These are phyloP conservation scores for Harlomillsia oculata DNA, from an alignment of 1,140 invertebrate species.

Conservation along the genomic window DNA sequence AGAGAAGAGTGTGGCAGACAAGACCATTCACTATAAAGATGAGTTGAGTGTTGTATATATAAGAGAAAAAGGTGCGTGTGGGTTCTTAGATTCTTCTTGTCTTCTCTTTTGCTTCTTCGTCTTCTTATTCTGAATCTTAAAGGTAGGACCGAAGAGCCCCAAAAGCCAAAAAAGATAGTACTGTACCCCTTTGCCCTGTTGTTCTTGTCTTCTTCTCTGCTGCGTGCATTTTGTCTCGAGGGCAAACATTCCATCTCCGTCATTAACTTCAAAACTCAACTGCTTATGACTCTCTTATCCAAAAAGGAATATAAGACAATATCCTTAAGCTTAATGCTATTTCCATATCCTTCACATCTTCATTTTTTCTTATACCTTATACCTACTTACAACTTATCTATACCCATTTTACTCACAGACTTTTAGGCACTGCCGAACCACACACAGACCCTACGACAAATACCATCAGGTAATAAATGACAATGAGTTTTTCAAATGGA, in stretches of 20 bases:
- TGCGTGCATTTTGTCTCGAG: constrained; percentile 14
- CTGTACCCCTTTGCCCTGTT: neutral
- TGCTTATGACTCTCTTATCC: neutral
- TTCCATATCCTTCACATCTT: too few species aligned
- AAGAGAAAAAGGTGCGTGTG: constrained; percentile 1
- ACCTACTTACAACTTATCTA: too few species aligned
- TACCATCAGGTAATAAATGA: too few species aligned
- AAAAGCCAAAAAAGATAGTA: neutral
- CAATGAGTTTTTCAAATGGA: too few species aligned
- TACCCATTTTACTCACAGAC: too few species aligned
- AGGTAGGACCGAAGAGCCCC: neutral
- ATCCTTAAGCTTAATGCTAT: neutral
- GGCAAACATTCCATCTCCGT: constrained; percentile 27
- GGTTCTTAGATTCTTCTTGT: constrained; percentile 13
- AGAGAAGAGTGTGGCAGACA: too few species aligned
- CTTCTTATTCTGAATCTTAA: constrained; percentile 10
- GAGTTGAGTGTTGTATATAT: neutral
- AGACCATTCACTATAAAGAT: neutral
- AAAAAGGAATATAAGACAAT: neutral
- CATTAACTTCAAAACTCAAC: constrained; percentile 18
- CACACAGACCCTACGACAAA: too few species aligned
- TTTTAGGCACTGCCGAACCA: too few species aligned
- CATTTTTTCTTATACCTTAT: too few species aligned
- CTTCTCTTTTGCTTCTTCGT: constrained; percentile 7
- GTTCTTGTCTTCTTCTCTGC: neutral